Conservation (phyloP, 2,888 invertebrate species). For the Lacanobia wlatinum region DNA sequence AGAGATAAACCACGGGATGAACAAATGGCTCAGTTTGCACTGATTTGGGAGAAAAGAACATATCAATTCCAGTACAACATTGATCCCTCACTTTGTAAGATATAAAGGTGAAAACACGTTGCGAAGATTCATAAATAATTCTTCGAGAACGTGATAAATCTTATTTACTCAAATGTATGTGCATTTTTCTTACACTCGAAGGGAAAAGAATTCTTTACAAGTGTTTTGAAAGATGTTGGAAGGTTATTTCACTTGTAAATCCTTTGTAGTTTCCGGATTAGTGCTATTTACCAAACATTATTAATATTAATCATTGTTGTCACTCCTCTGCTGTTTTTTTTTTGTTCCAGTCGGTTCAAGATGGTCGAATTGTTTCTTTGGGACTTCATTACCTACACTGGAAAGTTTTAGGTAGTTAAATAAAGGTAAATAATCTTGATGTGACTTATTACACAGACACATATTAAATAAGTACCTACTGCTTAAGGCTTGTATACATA, state of each 20-base stretch:
- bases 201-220: neutral
- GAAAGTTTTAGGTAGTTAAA: too few species aligned
- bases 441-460: too few species aligned
- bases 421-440: too few species aligned
- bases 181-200: conserved; percentile 23
- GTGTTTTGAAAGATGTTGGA: conserved; percentile 11
- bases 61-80: conserved; percentile 13
- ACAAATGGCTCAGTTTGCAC: neutral
- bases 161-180: conserved; percentile 49
- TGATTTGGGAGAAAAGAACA: neutral
- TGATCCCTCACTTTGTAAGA: conserved; percentile 27
- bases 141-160: conserved; percentile 35
- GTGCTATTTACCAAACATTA: neutral
- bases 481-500: too few species aligned
- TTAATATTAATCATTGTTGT: too few species aligned
- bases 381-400: too few species aligned
- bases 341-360: too few species aligned
- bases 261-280: neutral
- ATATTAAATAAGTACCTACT: too few species aligned
- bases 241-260: neutral
- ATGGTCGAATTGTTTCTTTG: too few species aligned
- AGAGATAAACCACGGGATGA: neutral
- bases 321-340: too few species aligned
- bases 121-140: conserved; percentile 45
- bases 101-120: conserved; percentile 14